Conservation (phyloP, 1,140 invertebrate species). For the Neodiprion pinetum region DNA sequence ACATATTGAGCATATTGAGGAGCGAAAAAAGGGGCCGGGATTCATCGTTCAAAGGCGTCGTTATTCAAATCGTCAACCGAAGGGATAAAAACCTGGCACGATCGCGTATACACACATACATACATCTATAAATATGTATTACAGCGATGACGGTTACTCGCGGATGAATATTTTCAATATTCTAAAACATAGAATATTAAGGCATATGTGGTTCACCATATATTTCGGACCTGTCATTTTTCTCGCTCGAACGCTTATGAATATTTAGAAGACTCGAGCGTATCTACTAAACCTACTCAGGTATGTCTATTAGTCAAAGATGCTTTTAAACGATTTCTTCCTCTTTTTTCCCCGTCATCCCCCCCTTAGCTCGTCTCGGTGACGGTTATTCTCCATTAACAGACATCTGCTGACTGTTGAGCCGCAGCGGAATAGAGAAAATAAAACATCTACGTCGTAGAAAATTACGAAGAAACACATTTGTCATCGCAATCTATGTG, state of each 20-base stretch:
- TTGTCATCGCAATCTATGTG: too few species aligned
- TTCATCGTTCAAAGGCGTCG: neutral
- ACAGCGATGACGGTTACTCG: too few species aligned
- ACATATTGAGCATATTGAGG: neutral
- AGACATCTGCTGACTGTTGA: too few species aligned
- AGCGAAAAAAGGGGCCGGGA: neutral
- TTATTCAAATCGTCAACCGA: neutral
- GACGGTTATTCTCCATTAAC: too few species aligned
- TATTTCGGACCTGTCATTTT: conserved; percentile 5
- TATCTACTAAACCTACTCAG: neutral
- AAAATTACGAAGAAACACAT: too few species aligned
- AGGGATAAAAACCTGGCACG: neutral
- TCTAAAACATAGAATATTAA: neutral
- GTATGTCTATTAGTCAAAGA: neutral
- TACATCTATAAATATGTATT: neutral
- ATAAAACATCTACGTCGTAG: too few species aligned
- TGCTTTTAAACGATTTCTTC: neutral
- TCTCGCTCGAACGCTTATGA: neutral
- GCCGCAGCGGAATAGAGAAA: too few species aligned
- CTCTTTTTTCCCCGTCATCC: too few species aligned
- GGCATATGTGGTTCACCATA: neutral
- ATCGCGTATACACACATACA: too few species aligned
- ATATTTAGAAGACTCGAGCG: neutral
- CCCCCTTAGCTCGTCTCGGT: too few species aligned
- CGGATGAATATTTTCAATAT: neutral